Evolutionary conservation across 2,113 vertebrate genomes (phyloP).

Genomic region (Suncus etruscus): DNA sequence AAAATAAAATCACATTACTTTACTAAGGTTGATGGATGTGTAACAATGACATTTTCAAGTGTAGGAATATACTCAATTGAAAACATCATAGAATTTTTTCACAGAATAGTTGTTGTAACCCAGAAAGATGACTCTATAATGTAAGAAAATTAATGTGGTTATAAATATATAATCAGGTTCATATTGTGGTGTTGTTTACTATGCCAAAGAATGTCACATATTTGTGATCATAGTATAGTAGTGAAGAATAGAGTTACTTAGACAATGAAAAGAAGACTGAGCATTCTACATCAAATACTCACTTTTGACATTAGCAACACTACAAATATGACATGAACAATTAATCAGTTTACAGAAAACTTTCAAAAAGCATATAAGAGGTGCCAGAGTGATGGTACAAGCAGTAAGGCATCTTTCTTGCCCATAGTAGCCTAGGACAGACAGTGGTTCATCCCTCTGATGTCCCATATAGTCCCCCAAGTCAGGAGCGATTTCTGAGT

Average conservation of each 20-base stretch:
- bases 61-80: constrained; percentile 70
- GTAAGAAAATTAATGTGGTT: constrained; percentile 70
- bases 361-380: neutral
- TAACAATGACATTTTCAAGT: constrained; percentile 79
- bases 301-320: constrained; percentile 76
- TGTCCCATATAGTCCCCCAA: too few species aligned
- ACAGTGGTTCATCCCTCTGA: too few species aligned
- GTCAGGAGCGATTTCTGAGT: too few species aligned
- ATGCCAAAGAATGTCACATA: constrained; percentile 33
- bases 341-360: constrained; percentile 81
- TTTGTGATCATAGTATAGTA: constrained; percentile 18
- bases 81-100: constrained; percentile 63
- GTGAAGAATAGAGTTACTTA: constrained; percentile 67
- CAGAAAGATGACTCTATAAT: constrained; percentile 35
- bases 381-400: too few species aligned
- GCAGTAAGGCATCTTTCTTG: too few species aligned
- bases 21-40: constrained; percentile 69
- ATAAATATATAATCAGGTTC: constrained; percentile 78
- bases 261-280: constrained; percentile 59
- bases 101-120: constrained; percentile 46
- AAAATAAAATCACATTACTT: constrained; percentile 82
- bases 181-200: constrained; percentile 75
- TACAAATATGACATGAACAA: constrained; percentile 79
- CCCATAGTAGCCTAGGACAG: too few species aligned
- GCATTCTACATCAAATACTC: constrained; percentile 75